A percentile compares a stretch with the other conserved stretches of the same genome.
These are phyloP conservation scores for Panagrolaimus sp. DNA, from an alignment of 1,140 invertebrate species.

Conservation along the genomic window DNA sequence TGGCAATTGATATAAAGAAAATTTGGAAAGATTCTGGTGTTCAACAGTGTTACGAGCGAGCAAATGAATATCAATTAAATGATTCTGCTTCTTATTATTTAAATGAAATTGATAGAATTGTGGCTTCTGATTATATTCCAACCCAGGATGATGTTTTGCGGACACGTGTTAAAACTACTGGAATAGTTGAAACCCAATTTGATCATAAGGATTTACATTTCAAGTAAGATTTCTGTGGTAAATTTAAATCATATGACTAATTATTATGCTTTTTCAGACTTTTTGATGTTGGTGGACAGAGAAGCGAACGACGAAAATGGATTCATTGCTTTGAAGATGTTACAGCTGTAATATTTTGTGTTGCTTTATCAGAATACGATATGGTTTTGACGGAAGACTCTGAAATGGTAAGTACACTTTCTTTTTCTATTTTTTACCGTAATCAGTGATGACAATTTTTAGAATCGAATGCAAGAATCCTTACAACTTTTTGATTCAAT, in stretches of 20 bases:
- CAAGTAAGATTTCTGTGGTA: conserved; percentile 65
- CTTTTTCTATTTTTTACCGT: too few species aligned
- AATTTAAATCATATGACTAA: conserved; percentile 17
- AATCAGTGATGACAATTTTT: not conserved
- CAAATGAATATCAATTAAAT: conserved; percentile 85
- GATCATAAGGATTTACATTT: conserved; percentile 84
- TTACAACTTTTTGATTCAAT: conserved; percentile 65
- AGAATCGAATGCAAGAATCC: conserved; percentile 65
- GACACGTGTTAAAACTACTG: conserved; percentile 87
- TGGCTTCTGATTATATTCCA: conserved; percentile 74
- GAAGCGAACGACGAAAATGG: conserved; percentile 93
- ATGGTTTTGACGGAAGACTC: conserved; percentile 91
- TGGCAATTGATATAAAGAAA: not conserved
- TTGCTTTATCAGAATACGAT: conserved; percentile 74
- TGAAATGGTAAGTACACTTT: conserved; percentile 72
- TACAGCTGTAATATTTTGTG: conserved; percentile 71
- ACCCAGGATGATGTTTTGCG: conserved; percentile 85
- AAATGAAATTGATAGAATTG: conserved; percentile 73
- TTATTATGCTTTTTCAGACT: conserved; percentile 37
- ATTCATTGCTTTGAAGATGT: conserved; percentile 96
- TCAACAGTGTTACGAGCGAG: conserved; percentile 74
- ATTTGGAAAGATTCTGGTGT: conserved; percentile 79
- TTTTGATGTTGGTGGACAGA: conserved; percentile 58
- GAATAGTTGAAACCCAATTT: conserved; percentile 88
- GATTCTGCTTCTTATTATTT: conserved; percentile 79